A percentile compares a stretch with the other conserved stretches of the same genome.
phyloP scores from a whole-genome alignment of 2,113 vertebrate species.

The Percopsis transmontana region DNA sequence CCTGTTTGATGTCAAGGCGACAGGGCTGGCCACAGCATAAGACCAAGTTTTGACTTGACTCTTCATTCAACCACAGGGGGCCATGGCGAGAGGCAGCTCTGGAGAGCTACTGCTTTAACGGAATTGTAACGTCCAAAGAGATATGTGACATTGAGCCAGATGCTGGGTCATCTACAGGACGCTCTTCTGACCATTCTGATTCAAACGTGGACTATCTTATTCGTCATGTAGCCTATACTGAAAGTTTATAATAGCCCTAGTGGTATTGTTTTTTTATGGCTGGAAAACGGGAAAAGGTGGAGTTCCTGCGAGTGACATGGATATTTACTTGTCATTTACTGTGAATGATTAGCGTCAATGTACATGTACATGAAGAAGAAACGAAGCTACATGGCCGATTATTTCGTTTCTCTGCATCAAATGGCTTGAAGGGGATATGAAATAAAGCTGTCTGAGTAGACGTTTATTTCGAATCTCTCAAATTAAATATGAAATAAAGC shows the following conservation, averaged over 20 bases:
- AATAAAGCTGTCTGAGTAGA: constrained; percentile 6
- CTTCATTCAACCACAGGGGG: constrained; percentile 60
- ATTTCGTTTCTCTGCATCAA: constrained; percentile 14
- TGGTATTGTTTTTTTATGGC: constrained; percentile 23
- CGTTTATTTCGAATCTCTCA: constrained; percentile 8
- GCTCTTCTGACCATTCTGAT: constrained; percentile 16
- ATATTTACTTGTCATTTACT: constrained; percentile 28
- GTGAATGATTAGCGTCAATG: not conserved
- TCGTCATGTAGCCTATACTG: not conserved
- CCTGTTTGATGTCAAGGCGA: constrained; percentile 68
- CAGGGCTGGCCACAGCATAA: constrained; percentile 58
- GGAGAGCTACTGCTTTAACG: constrained; percentile 48
- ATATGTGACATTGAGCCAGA: constrained; percentile 47
- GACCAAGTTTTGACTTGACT: constrained; percentile 52
- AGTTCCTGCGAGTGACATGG: constrained; percentile 15
- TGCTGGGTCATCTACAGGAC: constrained; percentile 39
- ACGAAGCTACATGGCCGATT: not conserved
- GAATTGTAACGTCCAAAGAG: constrained; percentile 34
- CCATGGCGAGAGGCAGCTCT: constrained; percentile 27
- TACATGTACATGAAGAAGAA: constrained; percentile 21
- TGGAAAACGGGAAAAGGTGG: constrained; percentile 17
- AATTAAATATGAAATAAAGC: constrained; percentile 24
- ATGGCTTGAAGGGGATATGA: constrained; percentile 14
- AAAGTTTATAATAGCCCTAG: constrained; percentile 1
- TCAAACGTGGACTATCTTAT: not conserved